phyloP scores from a whole-genome alignment of 2,888 invertebrate species.

The Lapara coniferarum region DNA sequence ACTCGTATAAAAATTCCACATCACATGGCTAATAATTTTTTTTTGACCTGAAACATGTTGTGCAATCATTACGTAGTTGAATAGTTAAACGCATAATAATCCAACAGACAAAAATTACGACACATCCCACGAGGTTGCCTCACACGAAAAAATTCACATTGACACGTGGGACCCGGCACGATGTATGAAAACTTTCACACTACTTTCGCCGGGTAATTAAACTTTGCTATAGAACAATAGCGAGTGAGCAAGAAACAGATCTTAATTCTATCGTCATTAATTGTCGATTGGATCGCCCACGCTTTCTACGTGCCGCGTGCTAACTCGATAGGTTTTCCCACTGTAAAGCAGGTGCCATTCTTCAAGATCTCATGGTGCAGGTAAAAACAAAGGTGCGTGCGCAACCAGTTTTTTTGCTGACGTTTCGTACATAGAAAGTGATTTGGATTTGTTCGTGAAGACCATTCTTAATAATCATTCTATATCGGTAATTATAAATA shows the following conservation, averaged over 20 bases:
- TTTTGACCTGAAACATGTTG: conserved; percentile 33
- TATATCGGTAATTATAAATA: not conserved
- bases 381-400: conserved; percentile 56
- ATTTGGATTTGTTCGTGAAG: conserved; percentile 51
- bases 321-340: conserved; percentile 58
- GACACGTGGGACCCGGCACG: conserved; percentile 58
- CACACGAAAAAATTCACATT: conserved; percentile 57
- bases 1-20: conserved; percentile 17
- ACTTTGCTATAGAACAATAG: conserved; percentile 76
- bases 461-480: conserved; percentile 33
- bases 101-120: conserved; percentile 59
- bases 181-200: conserved; percentile 70
- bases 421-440: conserved; percentile 59
- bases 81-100: conserved; percentile 47
- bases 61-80: conserved; percentile 52
- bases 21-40: conserved; percentile 20
- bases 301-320: conserved; percentile 73
- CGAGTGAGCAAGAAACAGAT: conserved; percentile 71
- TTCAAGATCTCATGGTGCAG: conserved; percentile 41
- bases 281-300: conserved; percentile 76
- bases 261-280: conserved; percentile 72
- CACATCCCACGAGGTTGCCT: conserved; percentile 51
- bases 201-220: conserved; percentile 80
- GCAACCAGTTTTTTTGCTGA: conserved; percentile 57
- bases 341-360: conserved; percentile 23